Conservation (phyloP, 2,888 invertebrate species). For the Ceramica pisi region DNA sequence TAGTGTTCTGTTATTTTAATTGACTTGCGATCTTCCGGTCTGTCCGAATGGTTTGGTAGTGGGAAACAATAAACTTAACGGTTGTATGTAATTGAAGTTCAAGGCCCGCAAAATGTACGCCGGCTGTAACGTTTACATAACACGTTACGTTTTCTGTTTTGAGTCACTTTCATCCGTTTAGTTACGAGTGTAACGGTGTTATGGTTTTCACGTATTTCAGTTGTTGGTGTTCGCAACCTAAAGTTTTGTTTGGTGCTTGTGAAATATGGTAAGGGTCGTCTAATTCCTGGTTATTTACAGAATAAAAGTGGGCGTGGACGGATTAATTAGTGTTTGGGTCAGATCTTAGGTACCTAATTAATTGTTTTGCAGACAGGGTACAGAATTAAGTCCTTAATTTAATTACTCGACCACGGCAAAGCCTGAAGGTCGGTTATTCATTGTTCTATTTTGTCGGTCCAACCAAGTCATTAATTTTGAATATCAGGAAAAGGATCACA, state of each 20-base stretch:
- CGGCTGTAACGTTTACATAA: constrained; percentile 57
- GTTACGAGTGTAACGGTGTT: constrained; percentile 22
- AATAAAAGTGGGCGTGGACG: not conserved
- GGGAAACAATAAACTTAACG: constrained; percentile 63
- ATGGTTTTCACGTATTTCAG: not conserved
- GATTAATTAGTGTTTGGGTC: constrained; percentile 15
- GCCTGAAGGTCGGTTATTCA: not conserved
- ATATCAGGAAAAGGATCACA: not conserved
- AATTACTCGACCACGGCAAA: not conserved
- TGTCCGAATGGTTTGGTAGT: constrained; percentile 42
- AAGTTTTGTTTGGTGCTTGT: not conserved
- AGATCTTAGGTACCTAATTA: constrained; percentile 5
- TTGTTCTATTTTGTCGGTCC: constrained; percentile 3
- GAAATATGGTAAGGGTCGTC: not conserved
- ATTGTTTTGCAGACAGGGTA: not conserved
- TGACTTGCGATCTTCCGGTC: constrained; percentile 51
- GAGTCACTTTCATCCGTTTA: constrained; percentile 56
- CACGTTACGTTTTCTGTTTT: constrained; percentile 54
- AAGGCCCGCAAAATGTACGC: constrained; percentile 61
- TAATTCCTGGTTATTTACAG: not conserved
- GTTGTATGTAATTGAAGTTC: constrained; percentile 62
- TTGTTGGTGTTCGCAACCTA: not conserved
- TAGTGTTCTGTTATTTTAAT: constrained; percentile 59
- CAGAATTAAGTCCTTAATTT: constrained; percentile 2
- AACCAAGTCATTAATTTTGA: not conserved